Base-by-base conservation (phyloP, 2,113 vertebrate genomes). In the Leuciscus idus region DNA sequence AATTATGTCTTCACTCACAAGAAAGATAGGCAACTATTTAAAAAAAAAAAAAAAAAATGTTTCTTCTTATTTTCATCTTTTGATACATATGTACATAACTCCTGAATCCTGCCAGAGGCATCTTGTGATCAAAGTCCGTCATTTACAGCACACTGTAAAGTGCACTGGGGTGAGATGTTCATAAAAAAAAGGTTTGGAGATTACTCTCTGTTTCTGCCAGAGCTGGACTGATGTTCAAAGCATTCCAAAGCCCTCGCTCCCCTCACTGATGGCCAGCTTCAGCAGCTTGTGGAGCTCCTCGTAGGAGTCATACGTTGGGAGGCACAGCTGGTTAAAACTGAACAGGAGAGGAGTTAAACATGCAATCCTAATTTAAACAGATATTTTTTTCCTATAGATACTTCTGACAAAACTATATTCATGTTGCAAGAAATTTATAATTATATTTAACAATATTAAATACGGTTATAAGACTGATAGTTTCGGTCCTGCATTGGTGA, bases 301-400 rank as follows among this genome's bases (percentile, higher is more conserved):
- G 36, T 98, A 99, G 48, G 98, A 99, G 94, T 99, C 98, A 12
- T 99, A 99, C 3, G 97, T 98, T 12, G 98, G 98, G 94, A 99
- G 97, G 97, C 98, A 99, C 96, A 99, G 95, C 97, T 99, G 98
- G 97, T 99, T 99, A 93, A 99, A 99, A 96, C 98, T 99, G 91
- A 23, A 94, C 87, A 85, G 43, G 74, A 48, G 8, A 87, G 39
- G 23, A 23, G 21, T 74, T 33, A 50, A 70, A 62, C 57, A 50
- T 39, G 33, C 21, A 83, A 1, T 11, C 15, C 26, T 6, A 61
- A 13, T 9, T 43, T 30, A 43, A 64, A 55, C 11, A 17, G 19
- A 61, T 76, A 0, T 1, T 23, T 75, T 28, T 50, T 17, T 19
- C 3, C 39, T 7, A 46, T 46, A 46, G 23, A 74, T 46, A 12